Base-by-base conservation (phyloP, 2,888 invertebrate genomes). In the Formica aserva region DNA sequence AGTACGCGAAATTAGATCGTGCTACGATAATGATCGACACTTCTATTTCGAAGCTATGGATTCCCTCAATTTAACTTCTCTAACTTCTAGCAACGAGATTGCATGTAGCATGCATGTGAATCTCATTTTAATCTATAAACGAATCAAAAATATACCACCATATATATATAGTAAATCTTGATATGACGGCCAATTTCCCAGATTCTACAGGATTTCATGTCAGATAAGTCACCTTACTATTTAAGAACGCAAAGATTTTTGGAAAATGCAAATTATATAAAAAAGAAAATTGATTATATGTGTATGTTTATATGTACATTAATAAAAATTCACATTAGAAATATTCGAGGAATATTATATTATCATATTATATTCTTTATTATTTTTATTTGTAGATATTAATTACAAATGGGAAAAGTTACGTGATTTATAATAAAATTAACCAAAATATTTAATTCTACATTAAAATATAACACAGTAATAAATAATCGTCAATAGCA, bases 11-110 rank as follows among this genome's bases (percentile, higher is more conserved):
- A 75, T 83, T 83, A 71, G 57, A 82, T 87, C 66, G 60, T 41
- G 55, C 55, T 60, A 52, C 62, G 85, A 84, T 85, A 82, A 63
- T 67, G 57, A 84, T 82, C 85, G 72, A 78, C 77, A 62, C 63
- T 67, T 81, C 32, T 67, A 57, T 71, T 60, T 29, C 48, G n/a
- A 26, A 65, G 29, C 52, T 84, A 80, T 26, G 15, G 29, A 71
- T 84, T 85, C 85, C n/a, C 52, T 83, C 83, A 83, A 83, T 89
- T 86, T 86, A 86, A 74, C 82, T 83, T 83, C 32, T 63, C 62
- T n/a, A 82, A 83, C 69, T 85, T 85, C 67, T 69, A 72, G 60
- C 72, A 48, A 69, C 71, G 60, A 67, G 76, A 89, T 83, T 81
- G 55, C 48, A 72, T 69, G 69, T 71, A 48, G 57, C 48, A 78